These are phyloP conservation scores for Electrophaes corylata DNA, from an alignment of 2,888 invertebrate genomes.

Conservation along the genomic window DNA sequence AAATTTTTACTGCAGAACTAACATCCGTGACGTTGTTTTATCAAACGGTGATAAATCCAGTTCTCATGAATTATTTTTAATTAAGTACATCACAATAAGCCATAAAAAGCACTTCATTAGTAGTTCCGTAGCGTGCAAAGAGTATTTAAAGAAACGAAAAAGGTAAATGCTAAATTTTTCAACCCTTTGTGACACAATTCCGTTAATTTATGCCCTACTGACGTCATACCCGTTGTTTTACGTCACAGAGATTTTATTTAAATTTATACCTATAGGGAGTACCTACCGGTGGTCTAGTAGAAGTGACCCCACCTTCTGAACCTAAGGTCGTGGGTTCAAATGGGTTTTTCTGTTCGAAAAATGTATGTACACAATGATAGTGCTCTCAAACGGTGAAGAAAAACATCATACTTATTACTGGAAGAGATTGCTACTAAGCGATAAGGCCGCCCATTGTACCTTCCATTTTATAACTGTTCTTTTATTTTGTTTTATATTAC, in stretches of 20 bases:
- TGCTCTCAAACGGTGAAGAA: no score
- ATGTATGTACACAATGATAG: no score
- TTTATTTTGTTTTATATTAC: no score
- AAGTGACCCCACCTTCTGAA: no score
- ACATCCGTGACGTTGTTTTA: background rate
- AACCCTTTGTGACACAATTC: constrained; percentile 17
- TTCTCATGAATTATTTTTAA: background rate
- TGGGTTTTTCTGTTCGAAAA: no score
- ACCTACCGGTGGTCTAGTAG: no score
- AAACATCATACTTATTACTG: no score
- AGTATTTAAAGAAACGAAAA: background rate
- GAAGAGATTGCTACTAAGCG: no score
- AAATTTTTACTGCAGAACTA: no score
- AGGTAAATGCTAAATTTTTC: constrained; percentile 10
- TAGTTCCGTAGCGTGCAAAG: constrained; percentile 11
- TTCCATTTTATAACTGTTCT: no score
- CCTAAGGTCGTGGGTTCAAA: no score
- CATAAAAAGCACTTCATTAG: background rate
- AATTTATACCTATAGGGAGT: background rate
- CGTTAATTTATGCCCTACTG: constrained; percentile 20
- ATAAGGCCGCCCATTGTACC: no score
- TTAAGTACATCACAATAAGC: background rate
- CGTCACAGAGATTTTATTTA: background rate
- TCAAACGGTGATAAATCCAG: background rate
- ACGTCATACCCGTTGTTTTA: background rate